Conservation (phyloP, 92 coral and sea anemone species). For the Porites evermanni region DNA sequence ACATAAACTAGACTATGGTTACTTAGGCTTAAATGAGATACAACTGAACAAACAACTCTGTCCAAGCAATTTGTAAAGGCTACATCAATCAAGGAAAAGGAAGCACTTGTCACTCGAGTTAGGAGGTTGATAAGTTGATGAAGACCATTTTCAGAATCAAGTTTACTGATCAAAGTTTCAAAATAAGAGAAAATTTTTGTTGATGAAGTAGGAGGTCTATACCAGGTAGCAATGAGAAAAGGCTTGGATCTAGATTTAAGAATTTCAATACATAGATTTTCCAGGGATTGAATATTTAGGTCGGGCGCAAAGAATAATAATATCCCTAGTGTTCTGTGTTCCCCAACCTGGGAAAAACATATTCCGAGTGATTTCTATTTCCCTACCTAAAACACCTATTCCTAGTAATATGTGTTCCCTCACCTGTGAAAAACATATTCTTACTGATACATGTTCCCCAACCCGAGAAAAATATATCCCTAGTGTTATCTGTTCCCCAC, state of each 20-base stretch:
- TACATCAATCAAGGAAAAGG: slow-evolving; percentile 48
- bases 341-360: too few species aligned
- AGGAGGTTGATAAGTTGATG: slow-evolving; percentile 42
- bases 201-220: slow-evolving; percentile 63
- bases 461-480: too few species aligned
- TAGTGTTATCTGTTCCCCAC: too few species aligned
- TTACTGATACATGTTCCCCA: too few species aligned
- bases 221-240: slow-evolving; percentile 67
- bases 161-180: slow-evolving; percentile 55
- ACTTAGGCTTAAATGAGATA: slow-evolving; percentile 65
- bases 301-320: slow-evolving; percentile 26
- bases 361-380: too few species aligned
- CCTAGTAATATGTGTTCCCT: too few species aligned
- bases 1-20: slow-evolving; percentile 70
- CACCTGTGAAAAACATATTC: too few species aligned
- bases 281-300: slow-evolving; percentile 34
- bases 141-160: slow-evolving; percentile 48
- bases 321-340: too few species aligned
- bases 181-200: slow-evolving; percentile 20
- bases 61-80: slow-evolving; percentile 31
- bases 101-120: slow-evolving; percentile 47
- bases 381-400: too few species aligned
- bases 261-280: slow-evolving; percentile 57
- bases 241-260: slow-evolving; percentile 65
- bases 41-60: slow-evolving; percentile 47